Evolutionary conservation across 2,113 vertebrate species (phyloP).

Genomic region (Lathamus discolor): DNA sequence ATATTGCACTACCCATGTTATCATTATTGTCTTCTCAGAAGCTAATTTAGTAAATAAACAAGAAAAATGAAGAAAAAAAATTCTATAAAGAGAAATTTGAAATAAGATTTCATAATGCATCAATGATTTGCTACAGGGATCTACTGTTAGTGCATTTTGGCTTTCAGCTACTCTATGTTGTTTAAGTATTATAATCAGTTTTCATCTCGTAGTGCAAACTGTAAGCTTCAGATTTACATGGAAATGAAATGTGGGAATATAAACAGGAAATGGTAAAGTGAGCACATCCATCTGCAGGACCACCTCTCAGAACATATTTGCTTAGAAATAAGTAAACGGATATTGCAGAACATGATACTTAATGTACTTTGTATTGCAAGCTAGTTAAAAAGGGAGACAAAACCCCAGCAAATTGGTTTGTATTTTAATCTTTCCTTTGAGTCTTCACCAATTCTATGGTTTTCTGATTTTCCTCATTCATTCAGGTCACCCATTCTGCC

Average conservation of each 20-base stretch:
- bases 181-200: not conserved
- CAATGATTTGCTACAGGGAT: not conserved
- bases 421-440: not conserved
- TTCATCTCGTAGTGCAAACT: not conserved
- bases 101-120: not conserved
- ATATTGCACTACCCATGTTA: not conserved
- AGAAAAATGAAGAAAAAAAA: not conserved
- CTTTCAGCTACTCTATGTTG: not conserved
- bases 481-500: not conserved
- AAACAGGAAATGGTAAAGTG: constrained; percentile 3
- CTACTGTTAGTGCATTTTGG: not conserved
- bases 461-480: not conserved
- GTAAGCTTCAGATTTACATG: constrained; percentile 4
- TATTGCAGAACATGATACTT: not conserved
- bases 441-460: not conserved
- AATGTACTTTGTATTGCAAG: not conserved
- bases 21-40: not conserved
- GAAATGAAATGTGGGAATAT: constrained; percentile 5
- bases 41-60: not conserved
- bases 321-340: not conserved
- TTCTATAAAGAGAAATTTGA: not conserved
- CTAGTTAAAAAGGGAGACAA: not conserved
- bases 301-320: not conserved
- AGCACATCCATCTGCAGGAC: not conserved
- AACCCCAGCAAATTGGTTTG: not conserved